Evolutionary conservation across 2,113 vertebrate species (phyloP).

Genomic region (Protobothrops mucrosquamatus): DNA sequence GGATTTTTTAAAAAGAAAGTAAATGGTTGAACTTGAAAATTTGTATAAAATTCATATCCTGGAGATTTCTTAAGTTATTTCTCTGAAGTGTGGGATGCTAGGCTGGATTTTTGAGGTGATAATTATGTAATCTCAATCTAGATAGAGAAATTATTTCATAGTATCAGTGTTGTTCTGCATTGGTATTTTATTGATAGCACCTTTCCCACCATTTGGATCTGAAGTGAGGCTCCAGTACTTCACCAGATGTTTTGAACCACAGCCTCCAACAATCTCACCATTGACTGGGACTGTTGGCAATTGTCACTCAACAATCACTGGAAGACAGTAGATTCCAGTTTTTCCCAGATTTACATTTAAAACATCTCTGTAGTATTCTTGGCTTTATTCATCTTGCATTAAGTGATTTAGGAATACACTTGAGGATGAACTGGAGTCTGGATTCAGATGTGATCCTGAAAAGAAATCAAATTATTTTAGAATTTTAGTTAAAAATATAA

Average conservation of each 20-base stretch:
- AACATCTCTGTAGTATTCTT: neutral
- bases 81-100: neutral
- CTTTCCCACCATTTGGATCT: neutral
- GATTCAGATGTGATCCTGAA: neutral
- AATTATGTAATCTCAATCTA: constrained; percentile 12
- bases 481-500: neutral
- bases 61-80: neutral
- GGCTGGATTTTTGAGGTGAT: neutral
- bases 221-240: neutral
- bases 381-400: neutral
- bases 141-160: neutral
- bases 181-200: neutral
- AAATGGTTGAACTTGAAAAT: neutral
- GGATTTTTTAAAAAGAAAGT: neutral
- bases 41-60: constrained; percentile 22
- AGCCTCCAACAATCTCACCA: neutral
- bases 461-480: neutral
- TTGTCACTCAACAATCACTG: neutral
- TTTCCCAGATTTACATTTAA: neutral
- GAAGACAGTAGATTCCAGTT: neutral
- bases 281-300: neutral
- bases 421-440: neutral
- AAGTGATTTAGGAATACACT: neutral
- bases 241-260: neutral
- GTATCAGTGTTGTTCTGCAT: neutral